A percentile compares a stretch with the other conserved stretches of the same genome.
Evolutionary conservation across 2,797 vertebrate genomes (phyloP).

Genomic region (Monodelphis domestica): DNA sequence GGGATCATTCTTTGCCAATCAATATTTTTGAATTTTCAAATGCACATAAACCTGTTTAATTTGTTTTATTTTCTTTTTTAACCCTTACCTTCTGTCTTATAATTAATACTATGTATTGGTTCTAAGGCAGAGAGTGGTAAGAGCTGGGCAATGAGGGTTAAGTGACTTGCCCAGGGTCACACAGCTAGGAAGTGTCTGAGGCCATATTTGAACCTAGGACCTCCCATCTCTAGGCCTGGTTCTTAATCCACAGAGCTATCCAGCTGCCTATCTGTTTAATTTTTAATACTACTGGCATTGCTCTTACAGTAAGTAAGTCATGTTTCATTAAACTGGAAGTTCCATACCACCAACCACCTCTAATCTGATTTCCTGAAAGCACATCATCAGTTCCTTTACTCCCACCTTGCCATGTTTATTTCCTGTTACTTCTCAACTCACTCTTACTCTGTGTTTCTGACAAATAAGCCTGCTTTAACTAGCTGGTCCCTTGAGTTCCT

Average conservation of each 20-base stretch:
- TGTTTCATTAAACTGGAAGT: background rate
- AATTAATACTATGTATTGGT: too few relatives aligned
- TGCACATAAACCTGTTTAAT: background rate
- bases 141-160: too few relatives aligned
- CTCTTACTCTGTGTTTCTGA: background rate
- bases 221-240: too few relatives aligned
- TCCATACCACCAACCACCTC: background rate
- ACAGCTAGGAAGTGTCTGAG: too few relatives aligned
- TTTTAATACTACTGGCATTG: background rate
- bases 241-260: too few relatives aligned
- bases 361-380: background rate
- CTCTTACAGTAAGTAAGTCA: background rate
- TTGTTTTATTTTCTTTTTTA: too few relatives aligned
- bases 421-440: background rate
- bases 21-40: background rate
- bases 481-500: background rate
- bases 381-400: background rate
- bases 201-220: too few relatives aligned
- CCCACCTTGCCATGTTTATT: background rate
- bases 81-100: too few relatives aligned
- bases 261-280: too few relatives aligned
- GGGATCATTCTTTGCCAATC: background rate
- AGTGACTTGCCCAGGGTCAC: too few relatives aligned
- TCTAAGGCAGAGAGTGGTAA: too few relatives aligned
- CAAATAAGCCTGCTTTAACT: background rate